phyloP scores from a whole-genome alignment of 2,113 vertebrate genomes.

The Sprattus sprattus region DNA sequence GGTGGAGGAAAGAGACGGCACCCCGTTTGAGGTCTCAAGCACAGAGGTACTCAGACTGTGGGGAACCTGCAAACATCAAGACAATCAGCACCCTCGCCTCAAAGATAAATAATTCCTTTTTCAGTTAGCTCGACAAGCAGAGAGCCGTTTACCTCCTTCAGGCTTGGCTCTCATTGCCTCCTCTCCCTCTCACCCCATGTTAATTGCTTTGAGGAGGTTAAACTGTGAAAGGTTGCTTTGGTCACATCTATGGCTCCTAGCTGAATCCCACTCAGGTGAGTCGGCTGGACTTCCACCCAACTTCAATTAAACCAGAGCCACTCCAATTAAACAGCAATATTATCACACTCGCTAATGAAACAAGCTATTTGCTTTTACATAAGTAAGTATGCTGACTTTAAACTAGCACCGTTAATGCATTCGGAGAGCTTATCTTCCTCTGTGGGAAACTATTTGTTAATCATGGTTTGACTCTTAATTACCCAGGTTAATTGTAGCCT shows the following conservation, averaged over 20 bases:
- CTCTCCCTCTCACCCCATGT: constrained; percentile 27
- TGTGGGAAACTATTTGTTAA: constrained; percentile 73
- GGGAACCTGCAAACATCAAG: constrained; percentile 59
- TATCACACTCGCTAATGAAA: constrained; percentile 44
- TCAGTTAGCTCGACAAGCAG: neutral
- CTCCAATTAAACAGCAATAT: constrained; percentile 43
- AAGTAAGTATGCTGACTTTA: constrained; percentile 44
- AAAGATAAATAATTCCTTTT: constrained; percentile 31
- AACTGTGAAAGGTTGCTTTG: constrained; percentile 37
- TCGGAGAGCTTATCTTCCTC: constrained; percentile 64
- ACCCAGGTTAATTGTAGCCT: constrained; percentile 73
- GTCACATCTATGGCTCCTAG: neutral
- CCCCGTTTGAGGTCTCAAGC: constrained; percentile 41
- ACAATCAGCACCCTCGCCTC: constrained; percentile 36
- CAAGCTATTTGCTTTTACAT: constrained; percentile 31
- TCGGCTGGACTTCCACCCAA: constrained; percentile 31
- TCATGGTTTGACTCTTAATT: constrained; percentile 73
- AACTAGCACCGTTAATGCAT: constrained; percentile 58
- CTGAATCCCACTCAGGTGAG: constrained; percentile 26
- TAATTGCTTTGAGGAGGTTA: constrained; percentile 41
- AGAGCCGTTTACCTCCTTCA: neutral
- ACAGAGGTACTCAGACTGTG: constrained; percentile 42
- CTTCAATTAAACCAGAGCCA: constrained; percentile 28
- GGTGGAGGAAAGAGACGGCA: constrained; percentile 27
- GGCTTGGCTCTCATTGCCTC: constrained; percentile 32